phyloP scores from a whole-genome alignment of 2,888 invertebrate genomes.

The Archips xylosteana region DNA sequence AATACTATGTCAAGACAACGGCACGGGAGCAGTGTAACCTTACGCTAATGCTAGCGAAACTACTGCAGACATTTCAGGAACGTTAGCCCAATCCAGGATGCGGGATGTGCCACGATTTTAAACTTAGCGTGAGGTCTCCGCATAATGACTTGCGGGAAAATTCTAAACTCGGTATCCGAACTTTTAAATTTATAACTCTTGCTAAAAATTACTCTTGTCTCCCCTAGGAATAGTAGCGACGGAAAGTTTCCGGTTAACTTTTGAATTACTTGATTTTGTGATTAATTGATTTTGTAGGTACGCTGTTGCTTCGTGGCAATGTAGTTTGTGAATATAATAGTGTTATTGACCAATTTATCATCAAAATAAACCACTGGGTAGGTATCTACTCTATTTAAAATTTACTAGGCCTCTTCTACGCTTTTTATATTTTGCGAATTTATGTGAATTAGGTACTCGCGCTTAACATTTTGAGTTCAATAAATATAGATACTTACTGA shows the following conservation, averaged over 20 bases:
- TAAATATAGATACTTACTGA: too few species aligned
- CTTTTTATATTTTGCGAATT: too few species aligned
- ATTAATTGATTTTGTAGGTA: neutral
- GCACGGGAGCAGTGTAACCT: constrained; percentile 22
- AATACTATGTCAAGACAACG: neutral
- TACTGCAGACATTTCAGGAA: constrained; percentile 46
- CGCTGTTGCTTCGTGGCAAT: too few species aligned
- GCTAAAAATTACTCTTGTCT: constrained; percentile 29
- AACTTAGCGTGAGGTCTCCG: constrained; percentile 53
- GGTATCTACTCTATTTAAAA: too few species aligned
- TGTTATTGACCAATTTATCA: too few species aligned
- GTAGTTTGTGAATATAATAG: too few species aligned
- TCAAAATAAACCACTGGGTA: too few species aligned
- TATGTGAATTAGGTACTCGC: too few species aligned
- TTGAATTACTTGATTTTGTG: constrained; percentile 1
- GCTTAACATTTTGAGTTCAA: too few species aligned
- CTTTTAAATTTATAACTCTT: constrained; percentile 38
- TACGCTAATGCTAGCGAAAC: constrained; percentile 43
- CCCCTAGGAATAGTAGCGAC: constrained; percentile 20
- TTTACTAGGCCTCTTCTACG: too few species aligned
- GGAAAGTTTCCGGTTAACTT: constrained; percentile 7
- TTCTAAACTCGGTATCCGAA: constrained; percentile 45
- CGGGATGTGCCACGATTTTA: constrained; percentile 53
- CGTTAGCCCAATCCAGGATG: constrained; percentile 40
- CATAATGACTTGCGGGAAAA: constrained; percentile 55